Base-by-base conservation (phyloP, 1,140 invertebrate species). In the Dendrolimus punctatus region DNA sequence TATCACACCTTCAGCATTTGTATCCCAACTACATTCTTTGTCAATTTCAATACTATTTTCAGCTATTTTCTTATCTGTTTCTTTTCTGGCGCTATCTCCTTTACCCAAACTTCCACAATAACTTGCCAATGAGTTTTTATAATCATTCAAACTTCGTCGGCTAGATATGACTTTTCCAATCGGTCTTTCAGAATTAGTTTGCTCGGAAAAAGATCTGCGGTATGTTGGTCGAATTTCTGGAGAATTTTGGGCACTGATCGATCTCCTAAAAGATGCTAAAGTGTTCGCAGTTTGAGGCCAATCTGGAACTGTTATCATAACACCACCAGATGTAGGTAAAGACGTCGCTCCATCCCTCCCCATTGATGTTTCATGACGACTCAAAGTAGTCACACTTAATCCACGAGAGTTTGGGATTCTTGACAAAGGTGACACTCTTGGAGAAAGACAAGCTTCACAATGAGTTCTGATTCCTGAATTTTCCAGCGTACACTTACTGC, bases 401-500 rank as follows among this genome's bases (percentile, higher is more conserved):
- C 84, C 84, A 63, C 81, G 69, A 6, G 80, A 62, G 45, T 86
- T 88, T 4, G 82, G 73, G 48, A 85, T 76, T 49, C 81, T 55
- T 4, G 80, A 57, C 41, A 83, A 55, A 0, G 79, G 73, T 2
- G 78, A 85, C 46, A 80, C 66, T 57, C 80, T 76, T 0, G 86
- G 86, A 2, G 80, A 80, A 39, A 87, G 46, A 68, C 93, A 95
- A 0, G 91, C 92, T 55, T 91, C 91, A 64, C 94, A 95, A 39
- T 90, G 91, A 4, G 90, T 89, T 47, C 89, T 87, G 6, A 89
- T 87, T 5, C 88, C 89, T 5, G 89, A 87, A 82, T 95, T 95
- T n/a, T 94, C 87, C 37, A 95, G 75, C 0, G 93, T 95, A 68
- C 93, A 95, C 68, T 93, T 93, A 56, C 90, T 90, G 71, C 93